Evolutionary conservation across 1,140 invertebrate genomes (phyloP).

Genomic region (Sitobion miscanthi): DNA sequence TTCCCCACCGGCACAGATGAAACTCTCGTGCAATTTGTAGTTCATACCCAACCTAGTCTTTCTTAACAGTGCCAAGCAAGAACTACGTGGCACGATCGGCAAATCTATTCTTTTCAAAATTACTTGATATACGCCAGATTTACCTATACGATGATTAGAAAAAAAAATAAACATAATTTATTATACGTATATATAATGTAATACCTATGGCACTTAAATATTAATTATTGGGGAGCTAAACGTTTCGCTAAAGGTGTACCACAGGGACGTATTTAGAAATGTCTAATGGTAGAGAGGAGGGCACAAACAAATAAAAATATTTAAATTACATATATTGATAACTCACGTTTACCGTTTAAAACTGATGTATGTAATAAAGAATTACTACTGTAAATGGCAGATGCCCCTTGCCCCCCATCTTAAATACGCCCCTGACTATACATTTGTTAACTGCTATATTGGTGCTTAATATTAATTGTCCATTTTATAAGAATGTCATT

Average conservation of each 20-base stretch:
- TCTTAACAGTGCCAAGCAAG: conserved; percentile 68
- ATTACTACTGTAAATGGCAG: too few species aligned
- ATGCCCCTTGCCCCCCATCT: too few species aligned
- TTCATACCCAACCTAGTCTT: conserved; percentile 68
- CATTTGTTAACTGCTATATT: too few species aligned
- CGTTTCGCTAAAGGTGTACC: too few species aligned
- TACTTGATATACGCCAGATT: conserved; percentile 70
- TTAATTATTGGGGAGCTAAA: background rate
- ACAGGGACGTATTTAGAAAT: too few species aligned
- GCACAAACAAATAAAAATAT: too few species aligned
- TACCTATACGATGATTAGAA: conserved; percentile 61
- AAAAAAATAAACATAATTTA: background rate
- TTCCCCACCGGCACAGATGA: conserved; percentile 68
- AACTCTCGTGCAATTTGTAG: conserved; percentile 65
- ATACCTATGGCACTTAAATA: background rate
- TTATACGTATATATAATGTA: background rate
- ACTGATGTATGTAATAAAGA: too few species aligned
- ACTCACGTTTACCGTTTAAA: too few species aligned
- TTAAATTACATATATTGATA: too few species aligned
- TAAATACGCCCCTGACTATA: too few species aligned
- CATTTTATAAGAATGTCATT: background rate
- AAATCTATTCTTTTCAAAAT: conserved; percentile 75
- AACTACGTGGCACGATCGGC: conserved; percentile 66
- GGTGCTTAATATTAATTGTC: too few species aligned
- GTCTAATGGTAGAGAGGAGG: too few species aligned